Base-by-base conservation (phyloP, 2,888 invertebrate genomes). In the Parapristionchus giblindavisi region DNA sequence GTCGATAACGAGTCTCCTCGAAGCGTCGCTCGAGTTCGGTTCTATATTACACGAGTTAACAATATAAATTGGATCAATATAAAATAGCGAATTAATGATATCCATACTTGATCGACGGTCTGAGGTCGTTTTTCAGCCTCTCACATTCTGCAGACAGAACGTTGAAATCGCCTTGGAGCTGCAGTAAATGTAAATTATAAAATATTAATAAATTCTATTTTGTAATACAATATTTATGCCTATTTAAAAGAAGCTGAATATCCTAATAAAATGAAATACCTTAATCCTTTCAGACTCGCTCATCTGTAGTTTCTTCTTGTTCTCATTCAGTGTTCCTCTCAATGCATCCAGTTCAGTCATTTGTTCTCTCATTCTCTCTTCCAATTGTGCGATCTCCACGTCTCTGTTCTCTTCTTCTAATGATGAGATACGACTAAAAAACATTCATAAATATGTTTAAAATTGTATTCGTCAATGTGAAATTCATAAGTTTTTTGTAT, bases 1-100 rank as follows among this genome's bases (percentile, higher is more conserved):
- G 78, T 56, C 84, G 76, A 71, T 84, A 84, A 8, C 79, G 76
- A 5, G 82, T 78, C 75, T 86, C 85, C 76, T 85, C 85, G 70
- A 79, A 86, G 56, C 86, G 77, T 72, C 85, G 78, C 76, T 86
- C 86, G 51, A 85, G 76, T 40, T 84, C 81, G 1, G 81, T 82
- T 77, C 83, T 79, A 73, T 6, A 77, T 76, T n/a, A n/a, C 21
- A 61, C 32, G 32, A 27, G 3, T 24, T n/a, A n/a, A n/a, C n/a
- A n/a, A n/a, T n/a, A n/a, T n/a, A n/a, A n/a, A n/a, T n/a, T n/a
- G n/a, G n/a, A n/a, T n/a, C n/a, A n/a, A n/a, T n/a, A n/a, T 43
- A 43, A 17, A 43, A 43, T 14, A 43, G 17, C 17, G 17, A 17
- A 17, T 14, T 8, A 43, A 43, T 14, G 43, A 17, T 8, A 8